These are phyloP conservation scores for Caenorhabditis brenneri DNA, from an alignment of 1,140 invertebrate genomes.

Conservation along the genomic window DNA sequence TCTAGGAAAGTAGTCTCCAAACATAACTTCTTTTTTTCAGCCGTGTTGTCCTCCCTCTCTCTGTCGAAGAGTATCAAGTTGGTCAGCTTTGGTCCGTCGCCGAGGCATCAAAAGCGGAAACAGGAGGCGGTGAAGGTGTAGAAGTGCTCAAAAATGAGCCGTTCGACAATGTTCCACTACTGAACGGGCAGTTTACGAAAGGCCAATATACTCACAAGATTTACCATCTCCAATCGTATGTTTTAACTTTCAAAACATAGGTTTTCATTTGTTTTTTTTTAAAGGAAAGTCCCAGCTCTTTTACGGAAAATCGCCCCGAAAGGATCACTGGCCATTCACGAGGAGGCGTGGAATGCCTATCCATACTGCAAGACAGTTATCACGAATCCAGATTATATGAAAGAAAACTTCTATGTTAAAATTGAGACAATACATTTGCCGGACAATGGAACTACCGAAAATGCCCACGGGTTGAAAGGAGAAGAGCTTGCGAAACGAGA, in stretches of 20 bases:
- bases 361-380: constrained; percentile 92
- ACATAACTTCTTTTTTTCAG: too few relatives aligned
- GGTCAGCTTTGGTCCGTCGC: constrained; percentile 97
- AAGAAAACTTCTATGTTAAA: constrained; percentile 92
- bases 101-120: constrained; percentile 98
- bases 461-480: constrained; percentile 71
- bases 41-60: constrained; percentile 68
- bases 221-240: constrained; percentile 88
- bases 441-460: constrained; percentile 85
- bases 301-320: constrained; percentile 92
- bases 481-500: constrained; percentile 65
- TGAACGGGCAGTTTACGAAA: constrained; percentile 86
- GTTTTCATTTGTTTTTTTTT: constrained; percentile 41
- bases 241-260: constrained; percentile 39
- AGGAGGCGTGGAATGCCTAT: constrained; percentile 99
- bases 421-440: constrained; percentile 94
- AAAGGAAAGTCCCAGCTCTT: constrained; percentile 73
- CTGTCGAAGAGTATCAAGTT: constrained; percentile 70
- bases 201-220: constrained; percentile 99
- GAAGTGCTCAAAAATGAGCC: constrained; percentile 96
- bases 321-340: constrained; percentile 93
- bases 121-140: constrained; percentile 97
- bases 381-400: constrained; percentile 95
- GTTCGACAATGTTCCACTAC: constrained; percentile 83
- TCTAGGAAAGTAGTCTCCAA: too few relatives aligned